Evolutionary conservation across 2,888 invertebrate species (phyloP).

Genomic region (Galeruca laticollis): DNA sequence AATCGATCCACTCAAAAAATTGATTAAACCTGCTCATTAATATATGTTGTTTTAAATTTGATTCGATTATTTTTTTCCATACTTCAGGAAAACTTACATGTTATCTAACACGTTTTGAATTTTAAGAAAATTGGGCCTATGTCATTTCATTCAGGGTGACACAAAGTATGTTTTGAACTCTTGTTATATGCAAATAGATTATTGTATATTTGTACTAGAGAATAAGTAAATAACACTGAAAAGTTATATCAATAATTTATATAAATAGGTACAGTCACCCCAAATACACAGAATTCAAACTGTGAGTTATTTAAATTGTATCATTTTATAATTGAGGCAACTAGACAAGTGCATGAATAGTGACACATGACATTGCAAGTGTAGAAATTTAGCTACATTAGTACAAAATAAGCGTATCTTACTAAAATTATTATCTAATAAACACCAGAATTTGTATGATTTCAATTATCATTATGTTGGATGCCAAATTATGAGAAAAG

Average conservation of each 20-base stretch:
- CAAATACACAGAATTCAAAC: not conserved
- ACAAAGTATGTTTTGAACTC: no score
- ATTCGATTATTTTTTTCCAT: no score
- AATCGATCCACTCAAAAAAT: no score
- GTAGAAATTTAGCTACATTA: not conserved
- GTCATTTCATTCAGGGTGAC: no score
- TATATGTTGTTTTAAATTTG: no score
- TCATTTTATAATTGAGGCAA: not conserved
- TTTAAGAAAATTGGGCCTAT: no score
- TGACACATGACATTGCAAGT: constrained; percentile 1
- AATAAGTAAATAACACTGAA: not conserved
- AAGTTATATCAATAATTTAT: constrained; percentile 3
- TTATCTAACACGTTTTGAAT: no score
- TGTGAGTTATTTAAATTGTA: not conserved
- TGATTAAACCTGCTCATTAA: no score
- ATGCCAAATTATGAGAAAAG: constrained; percentile 1
- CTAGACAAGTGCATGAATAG: constrained; percentile 3
- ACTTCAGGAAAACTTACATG: no score
- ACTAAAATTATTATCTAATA: constrained; percentile 1
- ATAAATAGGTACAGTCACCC: constrained; percentile 5
- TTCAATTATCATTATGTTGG: not conserved
- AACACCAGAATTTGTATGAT: not conserved
- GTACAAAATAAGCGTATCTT: constrained; percentile 5
- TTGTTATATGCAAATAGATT: not conserved
- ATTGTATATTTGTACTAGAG: constrained; percentile 2